These are phyloP conservation scores for Tetranychus urticae DNA, from an alignment of 1,140 invertebrate species.

Conservation along the genomic window DNA sequence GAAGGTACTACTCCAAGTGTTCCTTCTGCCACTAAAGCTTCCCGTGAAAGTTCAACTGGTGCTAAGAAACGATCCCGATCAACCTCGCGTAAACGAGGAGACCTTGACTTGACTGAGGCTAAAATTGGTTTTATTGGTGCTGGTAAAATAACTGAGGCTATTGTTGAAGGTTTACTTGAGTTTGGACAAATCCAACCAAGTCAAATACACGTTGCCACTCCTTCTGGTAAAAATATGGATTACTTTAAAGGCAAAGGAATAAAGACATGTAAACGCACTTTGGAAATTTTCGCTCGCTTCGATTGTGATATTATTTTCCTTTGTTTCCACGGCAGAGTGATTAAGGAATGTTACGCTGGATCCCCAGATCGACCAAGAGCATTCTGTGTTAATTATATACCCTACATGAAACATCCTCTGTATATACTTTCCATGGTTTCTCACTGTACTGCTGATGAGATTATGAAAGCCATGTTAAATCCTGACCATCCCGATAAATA, in stretches of 20 bases:
- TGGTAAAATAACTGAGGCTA: slow-evolving; percentile 6
- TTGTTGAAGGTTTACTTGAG: slow-evolving; percentile 5
- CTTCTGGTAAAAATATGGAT: slow-evolving; percentile 2
- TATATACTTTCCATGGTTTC: slow-evolving; percentile 7
- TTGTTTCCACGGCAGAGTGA: slow-evolving; percentile 7
- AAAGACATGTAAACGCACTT: slow-evolving; percentile 2
- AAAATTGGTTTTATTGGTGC: slow-evolving; percentile 11
- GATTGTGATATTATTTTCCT: slow-evolving; percentile 11
- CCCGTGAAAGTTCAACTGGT: background rate
- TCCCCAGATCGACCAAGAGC: slow-evolving; percentile 7
- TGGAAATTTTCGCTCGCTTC: slow-evolving; percentile 8
- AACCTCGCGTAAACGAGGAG: background rate
- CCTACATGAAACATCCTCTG: slow-evolving; percentile 3
- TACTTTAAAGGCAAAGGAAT: slow-evolving; percentile 6
- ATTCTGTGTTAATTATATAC: slow-evolving; percentile 7
- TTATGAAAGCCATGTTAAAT: slow-evolving; percentile 5
- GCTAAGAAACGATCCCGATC: background rate
- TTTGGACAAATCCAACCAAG: slow-evolving; percentile 4
- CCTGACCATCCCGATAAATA: slow-evolving; percentile 11
- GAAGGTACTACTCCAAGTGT: background rate
- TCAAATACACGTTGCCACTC: slow-evolving; percentile 8
- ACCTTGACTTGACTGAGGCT: background rate
- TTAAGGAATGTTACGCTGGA: slow-evolving; percentile 4
- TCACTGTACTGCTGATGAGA: slow-evolving; percentile 1
- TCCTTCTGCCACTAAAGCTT: background rate